Base-by-base conservation (phyloP, 1,140 invertebrate species). In the Pissodes strobi region DNA sequence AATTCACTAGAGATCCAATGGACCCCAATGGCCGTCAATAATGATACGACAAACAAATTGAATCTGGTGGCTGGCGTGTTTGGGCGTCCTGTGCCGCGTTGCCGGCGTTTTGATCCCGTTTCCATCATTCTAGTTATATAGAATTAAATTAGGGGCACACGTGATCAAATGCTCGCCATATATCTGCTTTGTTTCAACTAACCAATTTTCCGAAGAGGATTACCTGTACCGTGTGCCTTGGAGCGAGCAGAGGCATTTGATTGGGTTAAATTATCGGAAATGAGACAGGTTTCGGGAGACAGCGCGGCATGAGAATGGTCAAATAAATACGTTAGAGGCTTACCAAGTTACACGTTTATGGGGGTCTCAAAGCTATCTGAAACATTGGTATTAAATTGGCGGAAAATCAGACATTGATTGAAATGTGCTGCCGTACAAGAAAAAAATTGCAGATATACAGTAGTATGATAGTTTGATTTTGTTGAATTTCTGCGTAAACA, bases 111-210 rank as follows among this genome's bases (percentile, higher is more conserved):
- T 41, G 49, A 22, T 49, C n/a, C 25, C 46, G 25, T 17, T 37
- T 23, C 46, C 52, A 39, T 59, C 63, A 52, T 52, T 41, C 56
- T 43, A 17, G 45, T 60, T 59, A 66, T 60, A 60, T 53, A 25
- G 63, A 66, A 66, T 66, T 66, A 60, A 59, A 66, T 66, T 66
- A 66, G 63, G 34, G 22, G 22, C 37, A 53, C 45, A 66, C 56
- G 63, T 60, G 55, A 66, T 60, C 56, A 41, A 59, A 43, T 49
- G 56, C 43, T 45, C 10, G 21, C 37, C 21, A 46, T 57, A 39
- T 39, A 57, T 57, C 55, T 39, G 55, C 55, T 43, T 57, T 60
- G 57, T 60, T 60, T 18, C 39, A 23, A 19, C 22, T 45, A 25
- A 41, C 34, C 48, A 51, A 51, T 41, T 41, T 52, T 53, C 59